Evolutionary conservation across 35 echinoderm and acorn worm genomes (phyloP).

Genomic region (Heliocidaris erythrogramma): DNA sequence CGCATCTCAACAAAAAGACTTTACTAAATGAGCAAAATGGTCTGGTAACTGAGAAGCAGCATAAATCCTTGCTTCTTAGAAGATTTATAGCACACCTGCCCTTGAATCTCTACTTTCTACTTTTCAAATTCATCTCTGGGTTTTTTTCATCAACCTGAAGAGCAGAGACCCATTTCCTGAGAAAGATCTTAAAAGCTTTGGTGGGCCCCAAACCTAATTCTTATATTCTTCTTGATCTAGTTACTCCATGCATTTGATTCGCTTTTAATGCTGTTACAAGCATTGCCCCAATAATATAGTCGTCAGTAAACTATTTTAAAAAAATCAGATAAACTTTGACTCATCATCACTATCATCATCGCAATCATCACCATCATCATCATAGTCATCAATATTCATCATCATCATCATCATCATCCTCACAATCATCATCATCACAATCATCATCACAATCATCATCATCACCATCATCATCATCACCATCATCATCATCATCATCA

Average conservation of each 20-base stretch:
- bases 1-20: background rate
- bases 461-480: too few relatives aligned
- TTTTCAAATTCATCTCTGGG: slow-evolving; percentile 1
- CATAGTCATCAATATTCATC: too few relatives aligned
- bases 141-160: background rate
- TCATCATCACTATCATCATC: too few relatives aligned
- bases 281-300: too few relatives aligned
- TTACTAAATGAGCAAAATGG: background rate
- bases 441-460: too few relatives aligned
- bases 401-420: too few relatives aligned
- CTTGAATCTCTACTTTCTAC: background rate
- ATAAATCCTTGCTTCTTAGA: slow-evolving; percentile 9
- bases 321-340: too few relatives aligned
- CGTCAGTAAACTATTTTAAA: too few relatives aligned
- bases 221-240: slow-evolving; percentile 4
- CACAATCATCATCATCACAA: too few relatives aligned
- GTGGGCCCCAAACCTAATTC: background rate
- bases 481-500: too few relatives aligned
- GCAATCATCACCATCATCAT: too few relatives aligned
- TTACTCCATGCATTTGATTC: background rate
- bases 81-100: slow-evolving; percentile 8
- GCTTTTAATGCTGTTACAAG: background rate
- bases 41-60: background rate
- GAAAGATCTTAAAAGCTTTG: background rate
- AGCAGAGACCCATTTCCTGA: background rate